phyloP scores from a whole-genome alignment of 1,140 invertebrate species.

The Drosophila pandora region DNA sequence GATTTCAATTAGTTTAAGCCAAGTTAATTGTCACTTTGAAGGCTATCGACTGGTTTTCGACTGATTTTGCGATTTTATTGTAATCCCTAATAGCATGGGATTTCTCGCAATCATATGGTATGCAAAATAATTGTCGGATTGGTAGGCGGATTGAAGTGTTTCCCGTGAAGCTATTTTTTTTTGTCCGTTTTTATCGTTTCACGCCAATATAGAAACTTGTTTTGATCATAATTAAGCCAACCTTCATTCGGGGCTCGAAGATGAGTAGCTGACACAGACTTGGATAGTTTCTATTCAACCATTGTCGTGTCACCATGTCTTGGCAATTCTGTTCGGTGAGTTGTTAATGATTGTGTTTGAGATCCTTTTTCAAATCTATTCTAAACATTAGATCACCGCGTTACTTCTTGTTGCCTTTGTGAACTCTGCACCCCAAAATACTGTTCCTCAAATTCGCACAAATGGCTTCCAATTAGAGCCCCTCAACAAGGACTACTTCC shows the following conservation, averaged over 20 bases:
- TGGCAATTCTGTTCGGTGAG: slow-evolving; percentile 13
- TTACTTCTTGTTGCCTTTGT: slow-evolving; percentile 24
- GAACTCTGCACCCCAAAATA: slow-evolving; percentile 13
- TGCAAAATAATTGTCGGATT: slow-evolving; percentile 9
- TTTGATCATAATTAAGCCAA: slow-evolving; percentile 36
- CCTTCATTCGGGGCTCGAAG: slow-evolving; percentile 18
- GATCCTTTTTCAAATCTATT: not conserved
- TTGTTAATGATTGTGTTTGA: not conserved
- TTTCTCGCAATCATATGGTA: slow-evolving; percentile 8
- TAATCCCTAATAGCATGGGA: slow-evolving; percentile 20
- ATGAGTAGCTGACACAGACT: slow-evolving; percentile 14
- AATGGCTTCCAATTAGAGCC: slow-evolving; percentile 52
- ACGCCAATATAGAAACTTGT: slow-evolving; percentile 44
- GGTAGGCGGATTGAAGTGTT: slow-evolving; percentile 26
- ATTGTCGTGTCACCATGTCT: slow-evolving; percentile 42
- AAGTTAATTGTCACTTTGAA: slow-evolving; percentile 36
- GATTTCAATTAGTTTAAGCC: slow-evolving; percentile 15
- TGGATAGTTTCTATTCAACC: slow-evolving; percentile 32
- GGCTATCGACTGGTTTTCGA: slow-evolving; percentile 28
- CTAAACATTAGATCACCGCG: slow-evolving; percentile 11
- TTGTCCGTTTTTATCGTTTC: slow-evolving; percentile 3
- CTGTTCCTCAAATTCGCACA: slow-evolving; percentile 42
- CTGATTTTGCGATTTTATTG: slow-evolving; percentile 20
- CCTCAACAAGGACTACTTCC: slow-evolving; percentile 28
- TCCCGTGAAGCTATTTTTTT: not conserved